phyloP scores from a whole-genome alignment of 2,113 vertebrate species.

The Ovis aries region DNA sequence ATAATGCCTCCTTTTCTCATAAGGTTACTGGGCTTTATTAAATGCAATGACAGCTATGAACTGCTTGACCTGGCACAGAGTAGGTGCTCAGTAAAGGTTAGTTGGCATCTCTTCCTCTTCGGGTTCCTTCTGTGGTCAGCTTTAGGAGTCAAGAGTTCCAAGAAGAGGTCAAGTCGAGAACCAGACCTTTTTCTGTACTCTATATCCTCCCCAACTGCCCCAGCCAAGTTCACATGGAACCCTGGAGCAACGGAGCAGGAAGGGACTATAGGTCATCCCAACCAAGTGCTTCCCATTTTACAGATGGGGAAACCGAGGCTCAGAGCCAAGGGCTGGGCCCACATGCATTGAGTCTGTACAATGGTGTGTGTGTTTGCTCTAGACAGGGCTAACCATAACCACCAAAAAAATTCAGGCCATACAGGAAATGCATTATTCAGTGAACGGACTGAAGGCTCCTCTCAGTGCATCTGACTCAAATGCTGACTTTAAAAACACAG shows the following conservation, averaged over 20 bases:
- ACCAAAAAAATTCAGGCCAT: constrained; percentile 55
- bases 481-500: constrained; percentile 52
- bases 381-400: constrained; percentile 22
- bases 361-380: background rate
- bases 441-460: constrained; percentile 30
- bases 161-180: background rate
- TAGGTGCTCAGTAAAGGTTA: background rate
- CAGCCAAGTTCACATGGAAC: background rate
- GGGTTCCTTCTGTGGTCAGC: background rate
- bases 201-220: background rate
- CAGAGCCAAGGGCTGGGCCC: background rate
- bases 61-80: background rate
- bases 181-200: background rate
- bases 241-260: background rate
- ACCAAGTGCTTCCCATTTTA: constrained; percentile 39
- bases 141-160: background rate
- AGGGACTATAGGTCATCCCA: background rate
- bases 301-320: constrained; percentile 12
- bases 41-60: background rate
- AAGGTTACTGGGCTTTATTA: background rate
- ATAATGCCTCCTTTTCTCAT: background rate
- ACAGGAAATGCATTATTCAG: constrained; percentile 64
- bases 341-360: background rate
- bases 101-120: background rate
- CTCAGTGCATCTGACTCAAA: constrained; percentile 60